Conservation (phyloP, 2,888 invertebrate genomes). For the Drosophila greeni region DNA sequence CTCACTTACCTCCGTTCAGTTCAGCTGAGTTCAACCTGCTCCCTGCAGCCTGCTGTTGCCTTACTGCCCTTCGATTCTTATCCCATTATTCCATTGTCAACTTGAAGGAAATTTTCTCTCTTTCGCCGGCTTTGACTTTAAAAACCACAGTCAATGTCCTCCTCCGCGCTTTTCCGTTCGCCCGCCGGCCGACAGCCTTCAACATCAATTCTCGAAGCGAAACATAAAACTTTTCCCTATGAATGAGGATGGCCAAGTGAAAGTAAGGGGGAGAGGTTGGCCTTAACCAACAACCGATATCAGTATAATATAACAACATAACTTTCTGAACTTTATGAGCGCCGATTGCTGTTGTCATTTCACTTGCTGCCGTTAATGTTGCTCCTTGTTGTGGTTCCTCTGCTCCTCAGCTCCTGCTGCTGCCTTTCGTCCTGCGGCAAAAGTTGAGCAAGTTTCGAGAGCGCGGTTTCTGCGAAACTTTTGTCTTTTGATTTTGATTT, state of each 20-base stretch:
- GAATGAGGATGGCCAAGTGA: constrained; percentile 19
- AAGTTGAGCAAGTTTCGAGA: constrained; percentile 55
- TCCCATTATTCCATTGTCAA: constrained; percentile 27
- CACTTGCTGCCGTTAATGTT: constrained; percentile 36
- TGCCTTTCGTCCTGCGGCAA: constrained; percentile 31
- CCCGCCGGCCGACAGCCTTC: constrained; percentile 19
- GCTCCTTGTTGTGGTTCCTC: constrained; percentile 23
- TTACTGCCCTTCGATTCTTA: constrained; percentile 13
- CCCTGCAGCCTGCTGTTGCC: not conserved
- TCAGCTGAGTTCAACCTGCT: not conserved
- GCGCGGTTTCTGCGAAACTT: constrained; percentile 53
- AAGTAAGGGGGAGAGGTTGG: constrained; percentile 12
- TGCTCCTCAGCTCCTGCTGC: constrained; percentile 3
- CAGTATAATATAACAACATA: constrained; percentile 48
- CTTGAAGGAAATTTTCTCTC: constrained; percentile 6
- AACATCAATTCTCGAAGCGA: constrained; percentile 38
- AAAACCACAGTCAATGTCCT: constrained; percentile 31
- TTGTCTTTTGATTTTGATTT: constrained; percentile 50
- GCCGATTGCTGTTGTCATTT: constrained; percentile 53
- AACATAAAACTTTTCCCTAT: constrained; percentile 40
- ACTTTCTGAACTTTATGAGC: constrained; percentile 47
- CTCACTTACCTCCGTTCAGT: constrained; percentile 13
- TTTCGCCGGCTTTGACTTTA: constrained; percentile 25
- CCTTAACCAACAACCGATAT: constrained; percentile 47
- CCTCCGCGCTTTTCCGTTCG: constrained; percentile 1